phyloP scores from a whole-genome alignment of 2,797 vertebrate genomes.

The Anas flavirostris region DNA sequence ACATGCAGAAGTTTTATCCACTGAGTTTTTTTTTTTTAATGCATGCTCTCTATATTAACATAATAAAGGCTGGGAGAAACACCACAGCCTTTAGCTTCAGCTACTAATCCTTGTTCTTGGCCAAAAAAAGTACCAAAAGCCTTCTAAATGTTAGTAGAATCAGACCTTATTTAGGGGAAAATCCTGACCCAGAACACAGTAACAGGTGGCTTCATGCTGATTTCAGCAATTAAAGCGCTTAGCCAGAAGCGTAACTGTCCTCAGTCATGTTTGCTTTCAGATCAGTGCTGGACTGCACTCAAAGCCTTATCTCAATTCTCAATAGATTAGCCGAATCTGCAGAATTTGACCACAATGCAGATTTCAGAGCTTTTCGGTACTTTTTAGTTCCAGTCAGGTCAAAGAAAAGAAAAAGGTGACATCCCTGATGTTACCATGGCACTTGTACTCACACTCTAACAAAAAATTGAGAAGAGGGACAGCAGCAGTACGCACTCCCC shows the following conservation, averaged over 20 bases:
- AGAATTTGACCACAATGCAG: neutral
- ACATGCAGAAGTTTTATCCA: neutral
- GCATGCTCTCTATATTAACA: too few relatives aligned
- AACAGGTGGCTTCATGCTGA: neutral
- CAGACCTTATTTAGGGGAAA: neutral
- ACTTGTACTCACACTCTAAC: fast-evolving
- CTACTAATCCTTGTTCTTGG: neutral
- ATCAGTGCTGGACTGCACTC: neutral
- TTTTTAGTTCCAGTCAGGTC: neutral
- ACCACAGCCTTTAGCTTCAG: neutral
- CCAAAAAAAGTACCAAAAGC: neutral
- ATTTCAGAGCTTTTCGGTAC: neutral
- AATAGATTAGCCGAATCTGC: neutral
- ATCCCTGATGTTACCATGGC: neutral
- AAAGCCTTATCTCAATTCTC: neutral
- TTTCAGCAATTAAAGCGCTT: neutral
- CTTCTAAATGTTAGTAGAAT: neutral
- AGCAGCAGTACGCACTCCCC: neutral
- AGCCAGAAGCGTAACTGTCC: neutral
- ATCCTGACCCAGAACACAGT: neutral
- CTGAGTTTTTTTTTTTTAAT: neutral
- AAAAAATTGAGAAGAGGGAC: fast-evolving
- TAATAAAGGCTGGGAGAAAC: neutral
- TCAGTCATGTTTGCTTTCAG: neutral
- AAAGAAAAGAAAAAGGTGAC: neutral